phyloP scores from a whole-genome alignment of 1,140 invertebrate species.

The Zaprionus ornatus region DNA sequence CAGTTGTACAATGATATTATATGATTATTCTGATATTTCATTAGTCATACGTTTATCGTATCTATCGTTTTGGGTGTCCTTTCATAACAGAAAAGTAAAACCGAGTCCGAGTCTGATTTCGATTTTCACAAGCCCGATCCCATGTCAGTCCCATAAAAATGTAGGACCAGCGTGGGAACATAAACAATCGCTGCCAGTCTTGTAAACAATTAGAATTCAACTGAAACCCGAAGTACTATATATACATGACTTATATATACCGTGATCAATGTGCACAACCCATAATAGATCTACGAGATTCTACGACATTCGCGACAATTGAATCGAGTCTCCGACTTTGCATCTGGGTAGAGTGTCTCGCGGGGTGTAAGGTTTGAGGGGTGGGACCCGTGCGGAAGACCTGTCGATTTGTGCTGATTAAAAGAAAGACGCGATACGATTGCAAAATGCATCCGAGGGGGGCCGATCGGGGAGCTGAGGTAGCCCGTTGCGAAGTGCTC shows the following conservation, averaged over 20 bases:
- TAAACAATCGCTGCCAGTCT: constrained; percentile 59
- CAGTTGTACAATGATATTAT: not conserved
- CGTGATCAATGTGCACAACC: not conserved
- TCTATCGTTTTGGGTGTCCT: not conserved
- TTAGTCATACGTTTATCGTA: not conserved
- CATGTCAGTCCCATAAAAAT: constrained; percentile 38
- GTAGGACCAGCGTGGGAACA: constrained; percentile 71
- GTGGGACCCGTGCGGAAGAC: constrained; percentile 10
- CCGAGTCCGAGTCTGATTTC: constrained; percentile 24
- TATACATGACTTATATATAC: constrained; percentile 9
- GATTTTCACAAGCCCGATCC: constrained; percentile 35
- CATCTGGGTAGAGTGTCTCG: constrained; percentile 8
- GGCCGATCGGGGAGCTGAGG: constrained; percentile 6
- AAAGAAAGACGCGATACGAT: constrained; percentile 55
- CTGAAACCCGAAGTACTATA: constrained; percentile 28
- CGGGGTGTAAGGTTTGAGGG: not conserved
- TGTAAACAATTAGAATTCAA: constrained; percentile 52
- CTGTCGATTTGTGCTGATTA: constrained; percentile 66
- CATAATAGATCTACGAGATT: not conserved
- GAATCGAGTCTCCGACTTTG: constrained; percentile 6
- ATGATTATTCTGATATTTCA: not conserved
- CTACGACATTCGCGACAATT: not conserved
- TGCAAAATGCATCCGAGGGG: constrained; percentile 55
- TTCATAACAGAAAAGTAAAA: not conserved
- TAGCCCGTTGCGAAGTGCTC: constrained; percentile 46